Conservation (phyloP, 92 coral and sea anemone genomes). For the Diadumene lineata region DNA sequence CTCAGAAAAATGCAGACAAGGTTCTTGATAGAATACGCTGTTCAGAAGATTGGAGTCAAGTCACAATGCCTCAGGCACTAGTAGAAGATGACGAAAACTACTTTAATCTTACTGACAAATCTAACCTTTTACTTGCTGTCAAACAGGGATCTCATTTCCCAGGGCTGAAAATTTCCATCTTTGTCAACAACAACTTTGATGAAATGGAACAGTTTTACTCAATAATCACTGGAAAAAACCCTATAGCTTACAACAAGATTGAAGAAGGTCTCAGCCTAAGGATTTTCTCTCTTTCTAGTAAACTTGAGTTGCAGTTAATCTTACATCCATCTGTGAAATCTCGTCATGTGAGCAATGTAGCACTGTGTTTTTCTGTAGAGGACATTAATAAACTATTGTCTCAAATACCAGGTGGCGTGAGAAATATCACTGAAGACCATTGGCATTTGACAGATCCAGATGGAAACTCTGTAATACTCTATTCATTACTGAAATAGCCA, state of each 20-base stretch:
- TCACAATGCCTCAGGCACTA: conserved; percentile 54
- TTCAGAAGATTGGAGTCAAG: conserved; percentile 50
- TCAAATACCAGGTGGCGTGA: conserved; percentile 78
- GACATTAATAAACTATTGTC: conserved; percentile 75
- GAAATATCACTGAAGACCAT: conserved; percentile 76
- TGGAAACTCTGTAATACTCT: conserved; percentile 65
- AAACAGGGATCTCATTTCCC: conserved; percentile 71
- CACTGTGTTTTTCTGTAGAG: conserved; percentile 69
- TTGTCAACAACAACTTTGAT: conserved; percentile 75
- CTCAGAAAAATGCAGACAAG: conserved; percentile 70
- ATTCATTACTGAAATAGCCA: conserved; percentile 13
- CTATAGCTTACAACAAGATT: conserved; percentile 75
- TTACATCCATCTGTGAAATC: conserved; percentile 61
- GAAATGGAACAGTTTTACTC: conserved; percentile 76
- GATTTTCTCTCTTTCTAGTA: conserved; percentile 74
- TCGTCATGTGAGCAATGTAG: conserved; percentile 50
- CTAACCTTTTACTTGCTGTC: conserved; percentile 61
- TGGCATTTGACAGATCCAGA: conserved; percentile 88
- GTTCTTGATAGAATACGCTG: conserved; percentile 48
- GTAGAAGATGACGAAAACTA: conserved; percentile 66
- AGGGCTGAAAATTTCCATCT: conserved; percentile 66
- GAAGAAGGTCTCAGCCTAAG: conserved; percentile 80
- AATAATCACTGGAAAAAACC: conserved; percentile 71
- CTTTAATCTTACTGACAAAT: conserved; percentile 42
- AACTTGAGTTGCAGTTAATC: conserved; percentile 74